Base-by-base conservation (phyloP, 2,113 vertebrate genomes). In the Procavia capensis region DNA sequence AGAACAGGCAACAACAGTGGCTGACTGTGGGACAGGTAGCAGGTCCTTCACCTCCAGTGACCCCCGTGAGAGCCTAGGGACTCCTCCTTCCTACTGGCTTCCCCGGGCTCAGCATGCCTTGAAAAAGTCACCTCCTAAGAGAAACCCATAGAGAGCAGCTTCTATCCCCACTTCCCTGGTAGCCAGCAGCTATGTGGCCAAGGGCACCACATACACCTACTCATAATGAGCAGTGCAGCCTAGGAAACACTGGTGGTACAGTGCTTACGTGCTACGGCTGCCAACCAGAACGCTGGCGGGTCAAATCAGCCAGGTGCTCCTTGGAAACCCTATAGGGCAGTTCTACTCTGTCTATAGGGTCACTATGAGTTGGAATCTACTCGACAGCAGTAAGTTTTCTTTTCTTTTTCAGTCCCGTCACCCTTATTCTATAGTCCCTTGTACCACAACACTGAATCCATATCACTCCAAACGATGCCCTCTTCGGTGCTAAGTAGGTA, bases 1-100 rank as follows among this genome's bases (percentile, higher is more conserved):
- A 88, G 68, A 96, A 64, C n/a, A 84, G 80, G 79, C 8, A 34
- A 89, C 45, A 7, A 80, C 57, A 43, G 87, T 57, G 24, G 66
- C 68, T 41, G 66, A 63, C 86, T 29, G 22, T 45, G 36, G 63
- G 31, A 47, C 34, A 70, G 6, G 2, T 24, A 24, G 66, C 2
- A 0, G 93, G 47, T 59, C 74, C 83, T 95, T 91, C 74, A 90
- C 75, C 95, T 88, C 90, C 45, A 36, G 20, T 85, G 90, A 88
- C 87, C 43, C 82, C 78, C 1, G 3, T 9, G 34, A 43, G 41
- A 43, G 17, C 50, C 29, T 66, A 63, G 92, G n/a, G 87, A 86
- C 57, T 54, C 36, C 41, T 1, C 24, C 25, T 2, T 31, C 16
- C 57, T 57, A 1, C 2, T 54, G 68, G 66, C 10, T 43, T 93